Evolutionary conservation across 1,140 invertebrate species (phyloP).

Genomic region (Drosophila pruinosa): DNA sequence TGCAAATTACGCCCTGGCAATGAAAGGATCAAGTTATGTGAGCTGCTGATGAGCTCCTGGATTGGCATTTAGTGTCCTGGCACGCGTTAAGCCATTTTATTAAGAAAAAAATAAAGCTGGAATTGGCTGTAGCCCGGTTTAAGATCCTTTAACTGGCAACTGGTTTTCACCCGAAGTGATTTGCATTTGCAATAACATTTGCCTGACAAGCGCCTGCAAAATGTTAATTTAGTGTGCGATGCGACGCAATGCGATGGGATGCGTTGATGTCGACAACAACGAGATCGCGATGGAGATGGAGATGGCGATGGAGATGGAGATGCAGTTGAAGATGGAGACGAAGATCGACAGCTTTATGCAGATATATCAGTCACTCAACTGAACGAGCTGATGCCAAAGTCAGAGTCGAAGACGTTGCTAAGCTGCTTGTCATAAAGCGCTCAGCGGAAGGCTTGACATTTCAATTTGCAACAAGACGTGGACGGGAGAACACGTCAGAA

Average conservation of each 20-base stretch:
- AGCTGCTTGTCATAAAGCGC: constrained; percentile 77
- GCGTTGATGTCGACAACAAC: constrained; percentile 59
- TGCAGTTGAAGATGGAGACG: constrained; percentile 21
- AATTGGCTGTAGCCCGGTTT: constrained; percentile 8
- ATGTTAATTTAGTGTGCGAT: constrained; percentile 80
- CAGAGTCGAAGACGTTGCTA: constrained; percentile 25
- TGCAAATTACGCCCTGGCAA: constrained; percentile 62
- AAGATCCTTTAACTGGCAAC: constrained; percentile 64
- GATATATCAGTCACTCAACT: constrained; percentile 73
- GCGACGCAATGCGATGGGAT: constrained; percentile 47
- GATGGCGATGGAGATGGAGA: constrained; percentile 17
- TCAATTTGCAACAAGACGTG: constrained; percentile 66
- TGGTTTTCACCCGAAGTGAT: constrained; percentile 54
- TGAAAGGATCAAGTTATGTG: constrained; percentile 64
- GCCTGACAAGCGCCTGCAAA: constrained; percentile 71
- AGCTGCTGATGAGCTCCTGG: constrained; percentile 16
- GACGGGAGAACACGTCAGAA: constrained; percentile 20
- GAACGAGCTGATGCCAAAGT: constrained; percentile 19
- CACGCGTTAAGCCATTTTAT: constrained; percentile 33
- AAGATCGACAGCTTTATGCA: constrained; percentile 61
- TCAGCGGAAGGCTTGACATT: constrained; percentile 74
- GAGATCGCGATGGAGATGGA: constrained; percentile 17
- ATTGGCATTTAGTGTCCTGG: constrained; percentile 24
- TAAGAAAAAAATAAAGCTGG: constrained; percentile 44
- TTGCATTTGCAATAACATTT: constrained; percentile 79